Conservation (phyloP, 2,113 vertebrate species). For the Bambusicola thoracicus region DNA sequence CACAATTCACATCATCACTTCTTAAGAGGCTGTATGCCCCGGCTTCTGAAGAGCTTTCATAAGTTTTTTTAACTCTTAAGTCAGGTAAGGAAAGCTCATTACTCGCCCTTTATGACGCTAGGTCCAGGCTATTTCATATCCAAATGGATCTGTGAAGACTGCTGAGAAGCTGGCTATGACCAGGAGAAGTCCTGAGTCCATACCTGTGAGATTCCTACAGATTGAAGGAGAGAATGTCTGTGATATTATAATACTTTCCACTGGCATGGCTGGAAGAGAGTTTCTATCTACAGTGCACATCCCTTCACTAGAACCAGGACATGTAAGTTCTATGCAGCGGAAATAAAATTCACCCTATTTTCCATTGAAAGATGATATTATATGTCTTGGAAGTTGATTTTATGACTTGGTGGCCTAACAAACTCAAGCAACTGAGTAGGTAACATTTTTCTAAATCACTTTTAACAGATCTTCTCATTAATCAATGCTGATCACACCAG, state of each 20-base stretch:
- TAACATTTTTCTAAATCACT: not conserved
- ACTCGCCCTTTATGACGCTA: not conserved
- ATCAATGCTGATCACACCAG: not conserved
- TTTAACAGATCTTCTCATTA: not conserved
- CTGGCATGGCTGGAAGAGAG: not conserved
- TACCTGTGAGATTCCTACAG: not conserved
- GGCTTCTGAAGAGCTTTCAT: not conserved
- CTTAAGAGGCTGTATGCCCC: not conserved
- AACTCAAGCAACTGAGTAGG: not conserved
- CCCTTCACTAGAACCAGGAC: not conserved
- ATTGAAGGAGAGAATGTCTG: not conserved
- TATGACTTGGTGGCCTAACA: not conserved
- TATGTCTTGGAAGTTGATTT: not conserved
- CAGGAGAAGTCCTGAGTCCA: not conserved
- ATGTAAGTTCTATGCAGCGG: fast-evolving
- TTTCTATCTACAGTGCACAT: not conserved
- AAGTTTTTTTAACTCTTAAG: not conserved
- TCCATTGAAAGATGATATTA: not conserved
- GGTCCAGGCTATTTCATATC: not conserved
- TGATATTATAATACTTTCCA: not conserved
- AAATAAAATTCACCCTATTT: not conserved
- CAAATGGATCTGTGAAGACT: not conserved
- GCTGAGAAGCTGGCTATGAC: not conserved
- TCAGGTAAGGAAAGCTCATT: not conserved
- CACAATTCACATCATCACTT: fast-evolving